These are phyloP conservation scores for Fulica atra DNA, from an alignment of 2,113 vertebrate species.

Conservation along the genomic window DNA sequence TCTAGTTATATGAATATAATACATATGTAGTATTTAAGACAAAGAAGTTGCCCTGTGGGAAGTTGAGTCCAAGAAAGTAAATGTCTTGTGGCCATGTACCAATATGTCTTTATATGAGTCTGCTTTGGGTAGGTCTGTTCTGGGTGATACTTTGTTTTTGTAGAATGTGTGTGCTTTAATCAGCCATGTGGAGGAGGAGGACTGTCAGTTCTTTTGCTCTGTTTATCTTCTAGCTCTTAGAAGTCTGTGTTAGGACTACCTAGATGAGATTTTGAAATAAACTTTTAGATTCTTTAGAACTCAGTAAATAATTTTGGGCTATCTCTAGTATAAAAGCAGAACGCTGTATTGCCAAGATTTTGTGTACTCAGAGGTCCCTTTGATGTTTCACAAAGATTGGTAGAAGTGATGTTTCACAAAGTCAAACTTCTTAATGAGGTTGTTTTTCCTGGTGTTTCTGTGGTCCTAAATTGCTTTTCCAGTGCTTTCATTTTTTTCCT, in stretches of 20 bases:
- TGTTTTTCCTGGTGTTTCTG: neutral
- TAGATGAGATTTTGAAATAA: neutral
- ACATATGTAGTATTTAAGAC: neutral
- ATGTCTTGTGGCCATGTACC: too few species aligned
- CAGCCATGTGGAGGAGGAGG: neutral
- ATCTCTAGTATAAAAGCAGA: neutral
- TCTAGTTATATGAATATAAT: neutral
- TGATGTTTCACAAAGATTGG: neutral
- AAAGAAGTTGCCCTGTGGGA: neutral
- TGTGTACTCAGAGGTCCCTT: neutral
- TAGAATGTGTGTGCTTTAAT: neutral
- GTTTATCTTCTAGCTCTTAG: neutral
- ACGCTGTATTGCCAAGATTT: neutral
- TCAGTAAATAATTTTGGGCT: neutral
- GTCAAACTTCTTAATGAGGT: neutral
- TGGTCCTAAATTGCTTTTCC: neutral
- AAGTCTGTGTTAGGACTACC: fast-evolving
- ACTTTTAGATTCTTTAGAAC: neutral
- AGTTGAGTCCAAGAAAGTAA: neutral
- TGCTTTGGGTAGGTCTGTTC: neutral
- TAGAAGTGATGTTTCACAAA: neutral
- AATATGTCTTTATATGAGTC: too few species aligned
- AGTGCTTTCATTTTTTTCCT: neutral
- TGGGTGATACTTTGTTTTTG: neutral
- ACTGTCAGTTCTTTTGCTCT: neutral